A percentile compares a stretch with the other conserved stretches of the same genome.
Evolutionary conservation across 2,888 invertebrate species (phyloP).

Genomic region (Epistrophe grossulariae): DNA sequence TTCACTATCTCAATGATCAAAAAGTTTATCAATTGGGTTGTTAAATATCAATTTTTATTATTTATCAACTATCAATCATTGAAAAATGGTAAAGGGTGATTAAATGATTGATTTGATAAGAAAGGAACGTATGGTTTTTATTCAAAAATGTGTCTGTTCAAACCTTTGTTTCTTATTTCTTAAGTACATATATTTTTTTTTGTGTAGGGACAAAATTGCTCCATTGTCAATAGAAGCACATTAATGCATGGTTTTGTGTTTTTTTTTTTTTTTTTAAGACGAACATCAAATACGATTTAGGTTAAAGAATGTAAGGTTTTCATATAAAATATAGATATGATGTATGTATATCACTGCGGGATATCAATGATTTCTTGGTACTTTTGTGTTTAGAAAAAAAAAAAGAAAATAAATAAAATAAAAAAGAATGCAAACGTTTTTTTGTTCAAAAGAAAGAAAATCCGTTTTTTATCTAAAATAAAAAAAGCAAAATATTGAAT

Average conservation of each 20-base stretch:
- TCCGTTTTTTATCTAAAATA: constrained; percentile 39
- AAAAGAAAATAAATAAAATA: constrained; percentile 30
- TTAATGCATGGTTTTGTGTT: constrained; percentile 22
- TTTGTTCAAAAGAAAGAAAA: constrained; percentile 15
- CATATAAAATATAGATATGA: not conserved
- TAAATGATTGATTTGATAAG: not conserved
- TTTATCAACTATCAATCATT: too few relatives aligned
- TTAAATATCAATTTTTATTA: too few relatives aligned
- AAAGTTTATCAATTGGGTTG: too few relatives aligned
- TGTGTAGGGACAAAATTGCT: constrained; percentile 26
- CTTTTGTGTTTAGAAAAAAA: constrained; percentile 11
- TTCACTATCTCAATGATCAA: too few relatives aligned
- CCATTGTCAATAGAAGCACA: constrained; percentile 38
- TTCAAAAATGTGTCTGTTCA: constrained; percentile 34
- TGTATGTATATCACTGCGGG: constrained; percentile 37
- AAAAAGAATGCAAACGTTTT: constrained; percentile 39
- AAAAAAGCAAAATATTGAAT: constrained; percentile 63
- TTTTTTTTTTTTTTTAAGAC: constrained; percentile 26
- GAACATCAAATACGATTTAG: constrained; percentile 41
- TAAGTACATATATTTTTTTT: not conserved
- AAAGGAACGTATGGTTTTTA: constrained; percentile 1
- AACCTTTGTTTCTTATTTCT: constrained; percentile 12
- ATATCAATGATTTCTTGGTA: constrained; percentile 39
- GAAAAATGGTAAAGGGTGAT: too few relatives aligned
- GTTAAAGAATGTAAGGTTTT: constrained; percentile 36